Evolutionary conservation across 1,140 invertebrate genomes (phyloP), one percentile per base, ranked within the genome.

Genomic region (Drosophila nikananu): DNA sequence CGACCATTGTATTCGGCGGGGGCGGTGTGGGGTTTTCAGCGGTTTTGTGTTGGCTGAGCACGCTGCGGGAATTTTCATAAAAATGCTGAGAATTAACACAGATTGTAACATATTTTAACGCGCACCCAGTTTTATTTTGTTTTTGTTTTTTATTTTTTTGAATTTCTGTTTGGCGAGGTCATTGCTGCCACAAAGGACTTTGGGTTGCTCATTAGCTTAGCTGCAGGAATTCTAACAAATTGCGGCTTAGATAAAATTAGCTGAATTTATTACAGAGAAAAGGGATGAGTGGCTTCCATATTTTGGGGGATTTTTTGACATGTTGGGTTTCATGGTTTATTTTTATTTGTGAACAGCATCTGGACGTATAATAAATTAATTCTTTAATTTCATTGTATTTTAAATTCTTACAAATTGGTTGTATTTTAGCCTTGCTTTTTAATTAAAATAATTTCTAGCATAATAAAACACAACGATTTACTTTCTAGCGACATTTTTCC

Each of bases 81-180:
- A 89, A 89, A 84, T 84, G 77, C 81, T 90, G 54, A 73, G 66
- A 73, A 89, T 89, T 89, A 90, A 84, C 84, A 81, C 86, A 81
- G 84, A 89, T 89, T 89, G 84, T 79, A 90, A 84, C 86, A 84
- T 81, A 87, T 87, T 86, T 86, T 80, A 83, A 66, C 59, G 76
- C 83, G 39, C 61, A 66, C 27, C 62, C 74, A 67, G 73, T 77
- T 77, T 77, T 77, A 77, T 77, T 77, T 67, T 58, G 62, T 77
- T 62, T 57, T 12, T 41, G 35, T 19, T 65, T 65, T 65, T 65
- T 30, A 8, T 52, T 15, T 35, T 12, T 19, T 25, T n/a, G 32
- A 32, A 5, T 9, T n/a, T 23, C n/a, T n/a, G 12, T 67, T 60
- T 30, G 27, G 44, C 30, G 37, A 39, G 66, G 32, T 60, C 51